These are phyloP conservation scores for Tetranychus truncatus DNA, from an alignment of 2,888 invertebrate species.

Conservation along the genomic window DNA sequence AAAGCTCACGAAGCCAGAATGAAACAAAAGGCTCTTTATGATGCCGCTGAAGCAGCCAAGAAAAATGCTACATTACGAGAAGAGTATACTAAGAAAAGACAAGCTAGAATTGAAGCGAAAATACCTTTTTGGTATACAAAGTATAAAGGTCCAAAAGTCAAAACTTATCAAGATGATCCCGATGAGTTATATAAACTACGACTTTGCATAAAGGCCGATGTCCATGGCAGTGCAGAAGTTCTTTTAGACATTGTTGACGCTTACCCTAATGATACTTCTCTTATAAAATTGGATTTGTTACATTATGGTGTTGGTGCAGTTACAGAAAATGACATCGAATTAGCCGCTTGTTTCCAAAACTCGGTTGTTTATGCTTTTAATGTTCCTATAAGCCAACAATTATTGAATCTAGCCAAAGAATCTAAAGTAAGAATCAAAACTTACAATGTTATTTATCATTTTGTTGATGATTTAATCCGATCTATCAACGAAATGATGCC, in stretches of 20 bases:
- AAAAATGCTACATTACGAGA: constrained; percentile 24
- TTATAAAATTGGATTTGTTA: constrained; percentile 64
- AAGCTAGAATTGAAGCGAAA: constrained; percentile 14
- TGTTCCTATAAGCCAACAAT: constrained; percentile 37
- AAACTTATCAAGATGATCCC: constrained; percentile 33
- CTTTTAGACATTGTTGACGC: constrained; percentile 73
- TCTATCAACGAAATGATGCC: constrained; percentile 58
- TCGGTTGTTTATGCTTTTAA: constrained; percentile 69
- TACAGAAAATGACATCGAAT: constrained; percentile 59
- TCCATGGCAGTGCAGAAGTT: constrained; percentile 88
- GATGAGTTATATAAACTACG: constrained; percentile 30
- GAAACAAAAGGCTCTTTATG: background rate
- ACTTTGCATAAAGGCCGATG: constrained; percentile 49
- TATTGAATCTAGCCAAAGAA: constrained; percentile 38
- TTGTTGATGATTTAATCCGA: constrained; percentile 57
- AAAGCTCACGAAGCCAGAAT: constrained; percentile 22
- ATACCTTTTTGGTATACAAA: constrained; percentile 20
- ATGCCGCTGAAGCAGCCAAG: constrained; percentile 23
- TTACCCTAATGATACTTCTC: constrained; percentile 41
- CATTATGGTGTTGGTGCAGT: constrained; percentile 78
- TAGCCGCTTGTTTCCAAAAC: constrained; percentile 39
- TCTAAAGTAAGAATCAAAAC: constrained; percentile 44
- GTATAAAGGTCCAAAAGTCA: constrained; percentile 9
- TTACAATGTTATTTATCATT: constrained; percentile 75
- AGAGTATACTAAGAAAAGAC: constrained; percentile 17